phyloP scores from a whole-genome alignment of 2,888 invertebrate genomes.

The Anorthoa munda region DNA sequence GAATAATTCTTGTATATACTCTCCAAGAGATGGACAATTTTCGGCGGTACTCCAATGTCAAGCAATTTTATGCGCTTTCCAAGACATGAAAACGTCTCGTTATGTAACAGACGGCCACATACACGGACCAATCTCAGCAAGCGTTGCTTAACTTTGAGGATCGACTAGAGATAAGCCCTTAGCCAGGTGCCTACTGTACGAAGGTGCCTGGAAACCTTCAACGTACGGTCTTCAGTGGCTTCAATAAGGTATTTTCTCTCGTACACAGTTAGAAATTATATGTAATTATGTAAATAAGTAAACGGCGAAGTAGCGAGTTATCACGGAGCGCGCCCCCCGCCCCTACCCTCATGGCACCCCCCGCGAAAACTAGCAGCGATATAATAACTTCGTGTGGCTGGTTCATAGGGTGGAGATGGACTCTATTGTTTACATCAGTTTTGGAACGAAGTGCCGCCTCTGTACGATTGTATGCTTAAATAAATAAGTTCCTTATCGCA shows the following conservation, averaged over 20 bases:
- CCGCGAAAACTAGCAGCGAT: constrained; percentile 87
- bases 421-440: constrained; percentile 12
- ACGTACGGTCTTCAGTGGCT: constrained; percentile 21
- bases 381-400: constrained; percentile 86
- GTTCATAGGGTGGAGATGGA: constrained; percentile 72
- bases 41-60: too few relatives aligned
- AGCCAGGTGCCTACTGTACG: too few relatives aligned
- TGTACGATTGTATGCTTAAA: too few relatives aligned
- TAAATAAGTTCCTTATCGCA: neutral
- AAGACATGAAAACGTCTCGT: too few relatives aligned
- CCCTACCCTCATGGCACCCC: constrained; percentile 61
- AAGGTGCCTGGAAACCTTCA: constrained; percentile 3
- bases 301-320: constrained; percentile 81
- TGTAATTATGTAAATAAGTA: constrained; percentile 89
- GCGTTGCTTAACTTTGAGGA: too few relatives aligned
- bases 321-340: constrained; percentile 70
- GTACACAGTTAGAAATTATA: constrained; percentile 76
- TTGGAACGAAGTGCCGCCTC: neutral
- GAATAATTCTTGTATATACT: too few relatives aligned
- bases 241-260: constrained; percentile 59
- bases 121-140: too few relatives aligned
- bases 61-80: too few relatives aligned
- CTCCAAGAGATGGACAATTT: too few relatives aligned
- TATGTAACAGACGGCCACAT: too few relatives aligned
- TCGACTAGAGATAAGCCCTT: too few relatives aligned